Evolutionary conservation across 64 coral and sea anemone genomes (phyloP), one percentile per base, ranked within the genome.

Genomic region (Pocillopora damicornis): DNA sequence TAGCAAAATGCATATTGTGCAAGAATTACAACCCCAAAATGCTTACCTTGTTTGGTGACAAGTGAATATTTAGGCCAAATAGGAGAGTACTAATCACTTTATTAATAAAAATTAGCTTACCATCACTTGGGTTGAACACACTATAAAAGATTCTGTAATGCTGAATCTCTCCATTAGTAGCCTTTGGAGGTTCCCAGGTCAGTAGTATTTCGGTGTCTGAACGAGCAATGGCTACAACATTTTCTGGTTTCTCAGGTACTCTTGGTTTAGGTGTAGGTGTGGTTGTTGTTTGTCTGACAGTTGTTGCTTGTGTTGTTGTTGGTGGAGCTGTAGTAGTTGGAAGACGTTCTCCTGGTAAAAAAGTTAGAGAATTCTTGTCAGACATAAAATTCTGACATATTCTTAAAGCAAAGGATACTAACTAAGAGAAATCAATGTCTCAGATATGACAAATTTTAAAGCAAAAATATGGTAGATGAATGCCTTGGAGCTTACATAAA

Each of bases 161-260:
- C 42, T 79, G 17, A 23, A 92, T 87, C 67, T 80, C 69, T 23
- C 90, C 90, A 79, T 87, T 72, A 0, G 74, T 69, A 20, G 73
- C 37, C 0, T 2, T 18, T 59, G 90, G 90, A 58, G 90, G 83
- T 59, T 64, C 74, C 90, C 90, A 92, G 1, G 64, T 68, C 56
- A 92, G 51, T 59, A 79, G 64, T 75, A 92, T 92, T 80, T 87
- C 90, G 17, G 90, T 87, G 15, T 86, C 63, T 15, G 90, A 92
- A 36, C 77, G 22, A n/a, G 83, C 86, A 4, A 5, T 38, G 15
- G 82, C 62, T 4, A 6, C n/a, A 14, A 92, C 90, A 87, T 92
- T 92, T 77, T 75, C 37, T 87, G 90, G 90, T 60, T 60, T 78
- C 25, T 75, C 82, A 20, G 83, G 90, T 0, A 77, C 35, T 18